A percentile compares a stretch with the other conserved stretches of the same genome.
phyloP scores from a whole-genome alignment of 2,888 invertebrate genomes.

The Aricia artaxerxes region DNA sequence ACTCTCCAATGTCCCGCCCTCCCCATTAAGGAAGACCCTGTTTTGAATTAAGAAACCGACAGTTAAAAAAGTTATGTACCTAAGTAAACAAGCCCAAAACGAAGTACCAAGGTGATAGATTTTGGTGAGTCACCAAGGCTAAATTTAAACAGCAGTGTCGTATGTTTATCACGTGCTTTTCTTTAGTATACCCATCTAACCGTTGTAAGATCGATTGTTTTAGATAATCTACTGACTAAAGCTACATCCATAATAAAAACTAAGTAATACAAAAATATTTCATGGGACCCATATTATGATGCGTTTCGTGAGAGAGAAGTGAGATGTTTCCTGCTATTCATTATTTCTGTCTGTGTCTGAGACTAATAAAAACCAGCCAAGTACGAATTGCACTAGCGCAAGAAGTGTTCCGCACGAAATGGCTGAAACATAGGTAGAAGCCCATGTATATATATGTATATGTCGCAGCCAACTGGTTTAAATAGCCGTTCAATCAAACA shows the following conservation, averaged over 20 bases:
- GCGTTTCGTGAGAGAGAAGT: too few relatives aligned
- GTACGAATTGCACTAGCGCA: background rate
- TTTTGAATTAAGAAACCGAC: too few relatives aligned
- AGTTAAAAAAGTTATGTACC: background rate
- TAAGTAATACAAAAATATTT: too few relatives aligned
- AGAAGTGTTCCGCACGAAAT: background rate
- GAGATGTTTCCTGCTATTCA: too few relatives aligned
- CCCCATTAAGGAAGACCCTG: too few relatives aligned
- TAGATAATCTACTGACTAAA: background rate
- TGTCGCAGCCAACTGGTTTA: too few relatives aligned
- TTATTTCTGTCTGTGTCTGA: too few relatives aligned
- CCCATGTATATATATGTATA: too few relatives aligned
- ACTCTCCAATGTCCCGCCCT: too few relatives aligned
- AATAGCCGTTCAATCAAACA: too few relatives aligned
- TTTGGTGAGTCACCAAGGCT: constrained; percentile 1
- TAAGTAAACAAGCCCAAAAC: background rate
- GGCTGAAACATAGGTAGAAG: background rate
- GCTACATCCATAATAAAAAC: background rate
- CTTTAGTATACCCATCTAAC: background rate
- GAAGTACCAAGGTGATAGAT: background rate
- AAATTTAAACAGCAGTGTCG: background rate
- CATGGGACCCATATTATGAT: background rate
- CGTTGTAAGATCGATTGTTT: background rate
- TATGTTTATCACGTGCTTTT: background rate
- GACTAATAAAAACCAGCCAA: background rate